Conservation (phyloP, 2,888 invertebrate species). For the Polylopha cassiicola region DNA sequence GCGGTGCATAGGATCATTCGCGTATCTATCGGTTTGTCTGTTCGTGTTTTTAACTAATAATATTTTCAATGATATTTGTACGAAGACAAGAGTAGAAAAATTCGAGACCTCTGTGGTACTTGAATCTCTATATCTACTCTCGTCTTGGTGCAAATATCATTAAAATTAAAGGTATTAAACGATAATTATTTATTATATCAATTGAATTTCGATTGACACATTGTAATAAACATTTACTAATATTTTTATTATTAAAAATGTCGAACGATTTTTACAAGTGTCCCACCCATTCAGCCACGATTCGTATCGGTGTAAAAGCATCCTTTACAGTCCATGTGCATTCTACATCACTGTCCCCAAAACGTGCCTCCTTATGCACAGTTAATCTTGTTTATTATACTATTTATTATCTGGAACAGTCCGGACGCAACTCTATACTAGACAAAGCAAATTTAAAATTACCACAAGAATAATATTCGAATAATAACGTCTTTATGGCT, state of each 20-base stretch:
- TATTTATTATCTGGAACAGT: constrained; percentile 61
- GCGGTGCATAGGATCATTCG: no score
- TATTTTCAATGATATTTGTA: no score
- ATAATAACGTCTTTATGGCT: constrained; percentile 21
- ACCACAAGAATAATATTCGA: constrained; percentile 30
- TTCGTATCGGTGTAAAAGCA: constrained; percentile 38
- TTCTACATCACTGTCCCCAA: constrained; percentile 66
- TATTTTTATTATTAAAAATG: background rate
- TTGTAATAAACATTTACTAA: background rate
- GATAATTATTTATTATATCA: no score
- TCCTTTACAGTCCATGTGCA: constrained; percentile 42
- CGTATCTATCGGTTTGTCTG: no score
- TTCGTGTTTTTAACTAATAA: no score
- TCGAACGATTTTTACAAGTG: constrained; percentile 1
- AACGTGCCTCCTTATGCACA: constrained; percentile 71
- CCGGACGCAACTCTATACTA: constrained; percentile 37
- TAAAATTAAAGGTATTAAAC: no score
- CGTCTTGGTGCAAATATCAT: no score
- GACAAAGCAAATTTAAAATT: constrained; percentile 47
- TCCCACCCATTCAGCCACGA: constrained; percentile 9
- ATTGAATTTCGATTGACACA: no score
- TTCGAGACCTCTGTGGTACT: no score
- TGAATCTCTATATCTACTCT: no score
- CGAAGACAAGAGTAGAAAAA: no score
- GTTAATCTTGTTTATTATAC: constrained; percentile 74